These are phyloP conservation scores for Dermolepida albohirtum DNA, from an alignment of 2,888 invertebrate species.

Conservation along the genomic window DNA sequence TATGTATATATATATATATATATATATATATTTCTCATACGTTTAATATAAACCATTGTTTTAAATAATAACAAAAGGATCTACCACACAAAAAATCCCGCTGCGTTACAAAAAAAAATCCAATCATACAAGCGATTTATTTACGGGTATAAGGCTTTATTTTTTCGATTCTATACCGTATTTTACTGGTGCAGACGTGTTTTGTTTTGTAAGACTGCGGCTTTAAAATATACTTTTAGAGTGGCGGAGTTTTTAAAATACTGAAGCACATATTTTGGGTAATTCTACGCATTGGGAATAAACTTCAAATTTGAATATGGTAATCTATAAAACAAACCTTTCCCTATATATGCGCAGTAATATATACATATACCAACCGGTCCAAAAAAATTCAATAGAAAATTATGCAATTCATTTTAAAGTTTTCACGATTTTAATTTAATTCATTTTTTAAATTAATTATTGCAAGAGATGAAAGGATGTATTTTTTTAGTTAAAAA, in stretches of 20 bases:
- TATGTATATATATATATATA: too few relatives aligned
- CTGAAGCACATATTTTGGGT: constrained; percentile 9
- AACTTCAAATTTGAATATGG: constrained; percentile 8
- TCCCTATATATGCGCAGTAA: too few relatives aligned
- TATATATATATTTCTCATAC: too few relatives aligned
- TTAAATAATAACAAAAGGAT: not conserved
- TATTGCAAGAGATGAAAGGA: too few relatives aligned
- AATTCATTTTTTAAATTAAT: too few relatives aligned
- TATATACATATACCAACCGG: too few relatives aligned
- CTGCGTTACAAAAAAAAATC: not conserved
- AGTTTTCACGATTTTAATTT: too few relatives aligned
- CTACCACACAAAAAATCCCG: too few relatives aligned
- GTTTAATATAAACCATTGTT: too few relatives aligned
- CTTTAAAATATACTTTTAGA: not conserved
- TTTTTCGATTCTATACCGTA: constrained; percentile 2
- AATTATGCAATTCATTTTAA: too few relatives aligned
- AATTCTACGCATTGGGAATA: not conserved
- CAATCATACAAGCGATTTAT: constrained; percentile 1
- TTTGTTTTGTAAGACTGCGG: not conserved
- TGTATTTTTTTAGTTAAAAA: too few relatives aligned
- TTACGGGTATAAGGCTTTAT: not conserved
- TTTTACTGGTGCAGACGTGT: not conserved
- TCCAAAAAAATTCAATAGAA: too few relatives aligned
- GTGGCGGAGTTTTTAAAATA: constrained; percentile 15
- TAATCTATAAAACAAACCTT: not conserved